Evolutionary conservation across 2,113 vertebrate genomes (phyloP), one percentile per base, ranked within the genome.

Genomic region (Rhynchomys soricoides): DNA sequence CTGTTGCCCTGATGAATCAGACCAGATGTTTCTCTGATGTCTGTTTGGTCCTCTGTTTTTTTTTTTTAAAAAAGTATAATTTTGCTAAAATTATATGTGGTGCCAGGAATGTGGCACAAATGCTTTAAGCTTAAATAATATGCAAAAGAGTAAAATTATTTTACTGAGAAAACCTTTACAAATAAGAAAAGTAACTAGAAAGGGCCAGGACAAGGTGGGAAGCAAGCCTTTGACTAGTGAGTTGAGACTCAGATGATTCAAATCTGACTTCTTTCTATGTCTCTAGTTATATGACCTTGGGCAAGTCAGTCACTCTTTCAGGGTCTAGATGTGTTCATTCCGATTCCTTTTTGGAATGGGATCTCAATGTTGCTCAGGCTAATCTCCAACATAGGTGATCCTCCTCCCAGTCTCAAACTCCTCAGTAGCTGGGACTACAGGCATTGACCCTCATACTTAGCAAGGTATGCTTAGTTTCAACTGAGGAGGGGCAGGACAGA

Each of bases 21-120:
- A 98, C 98, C 98, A 98, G 98, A 98, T 98, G 98, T 98, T 98
- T 97, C 97, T 98, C 96, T n/a, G 45, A 98, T 98, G 98, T 98
- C 97, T 97, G 94, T 97, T 96, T 97, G 16, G 34, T 90, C 95
- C 93, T 96, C 95, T 81, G 95, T 89, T 91, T 95, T n/a, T n/a
- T n/a, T n/a, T n/a, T n/a, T n/a, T n/a, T n/a, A 97, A 93, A 97
- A 96, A 97, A 98, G 93, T 93, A 97, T 57, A 97, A 97, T 97
- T 98, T 98, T 96, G 79, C 97, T 98, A 96, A 97, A 98, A 97
- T 97, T 97, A 94, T 95, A 96, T 95, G 85, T 94, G 74, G 86
- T 75, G 86, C 79, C 59, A 97, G 96, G 96, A 83, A 50, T 96
- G 94, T 91, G 93, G 95, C 95, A 96, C 57, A 95, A 97, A 93